Percentiles rank a stretch among this genome's conserved stretches.
Evolutionary conservation across 2,113 vertebrate species (phyloP).

Genomic region (Nerophis ophidion): DNA sequence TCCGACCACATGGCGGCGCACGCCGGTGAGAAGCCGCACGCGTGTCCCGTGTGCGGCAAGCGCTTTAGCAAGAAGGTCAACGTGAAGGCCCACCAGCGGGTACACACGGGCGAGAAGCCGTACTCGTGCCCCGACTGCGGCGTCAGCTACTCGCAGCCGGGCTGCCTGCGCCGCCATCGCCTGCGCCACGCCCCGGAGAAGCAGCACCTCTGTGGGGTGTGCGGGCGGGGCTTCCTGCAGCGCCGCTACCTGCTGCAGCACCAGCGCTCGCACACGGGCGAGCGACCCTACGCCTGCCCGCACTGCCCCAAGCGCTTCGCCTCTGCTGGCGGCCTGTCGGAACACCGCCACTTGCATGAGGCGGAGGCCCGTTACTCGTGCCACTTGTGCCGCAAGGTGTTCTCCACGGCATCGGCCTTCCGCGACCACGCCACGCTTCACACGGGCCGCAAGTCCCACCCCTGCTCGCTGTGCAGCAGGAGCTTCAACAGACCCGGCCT

Average conservation of each 20-base stretch:
- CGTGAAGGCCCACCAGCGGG: conserved; percentile 34
- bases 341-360: conserved; percentile 28
- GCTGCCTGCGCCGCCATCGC: conserved; percentile 50
- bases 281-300: conserved; percentile 41
- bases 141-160: conserved; percentile 37
- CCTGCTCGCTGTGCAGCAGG: conserved; percentile 38
- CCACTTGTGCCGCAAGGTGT: conserved; percentile 37
- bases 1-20: conserved; percentile 40
- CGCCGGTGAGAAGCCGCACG: conserved; percentile 34
- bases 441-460: conserved; percentile 39
- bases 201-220: conserved; percentile 29
- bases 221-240: conserved; percentile 44
- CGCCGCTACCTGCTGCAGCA: conserved; percentile 40
- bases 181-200: conserved; percentile 28
- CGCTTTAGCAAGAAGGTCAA: conserved; percentile 47
- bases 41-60: conserved; percentile 45
- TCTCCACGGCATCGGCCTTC: conserved; percentile 44
- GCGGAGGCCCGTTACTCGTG: conserved; percentile 29
- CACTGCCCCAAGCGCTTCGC: conserved; percentile 52
- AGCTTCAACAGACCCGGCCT: conserved; percentile 56
- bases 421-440: conserved; percentile 45
- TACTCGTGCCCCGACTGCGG: conserved; percentile 47
- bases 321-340: conserved; percentile 32
- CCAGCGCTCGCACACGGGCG: conserved; percentile 47
- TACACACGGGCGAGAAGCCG: conserved; percentile 53